Evolutionary conservation across 2,797 vertebrate species (phyloP).

Genomic region (Fundulus diaphanus): DNA sequence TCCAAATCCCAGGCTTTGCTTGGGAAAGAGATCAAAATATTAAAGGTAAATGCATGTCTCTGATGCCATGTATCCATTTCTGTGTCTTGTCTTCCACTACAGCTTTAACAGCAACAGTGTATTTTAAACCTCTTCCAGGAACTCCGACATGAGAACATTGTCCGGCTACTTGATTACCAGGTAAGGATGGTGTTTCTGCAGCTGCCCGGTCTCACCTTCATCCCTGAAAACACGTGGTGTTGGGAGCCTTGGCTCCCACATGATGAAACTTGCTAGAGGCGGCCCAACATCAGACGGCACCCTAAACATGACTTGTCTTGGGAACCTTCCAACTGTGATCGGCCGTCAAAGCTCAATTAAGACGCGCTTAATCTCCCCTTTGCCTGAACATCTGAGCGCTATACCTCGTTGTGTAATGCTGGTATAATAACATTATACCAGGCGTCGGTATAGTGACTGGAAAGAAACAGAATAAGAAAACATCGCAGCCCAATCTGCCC

Average conservation of each 20-base stretch:
- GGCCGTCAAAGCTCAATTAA: not conserved
- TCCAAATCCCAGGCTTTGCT: constrained; percentile 94
- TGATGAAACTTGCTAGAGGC: constrained; percentile 18
- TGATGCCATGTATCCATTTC: not conserved
- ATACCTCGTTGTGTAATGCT: too few species aligned
- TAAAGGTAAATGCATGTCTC: constrained; percentile 86
- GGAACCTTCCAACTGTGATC: not conserved
- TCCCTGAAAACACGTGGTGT: not conserved
- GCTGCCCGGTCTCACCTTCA: not conserved
- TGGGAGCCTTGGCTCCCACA: constrained; percentile 8
- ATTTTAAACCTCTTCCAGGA: constrained; percentile 79
- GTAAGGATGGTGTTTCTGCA: constrained; percentile 65
- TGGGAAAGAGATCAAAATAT: constrained; percentile 96
- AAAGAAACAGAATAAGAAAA: not conserved
- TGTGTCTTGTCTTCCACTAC: not conserved
- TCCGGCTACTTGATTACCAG: constrained; percentile 95
- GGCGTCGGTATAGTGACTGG: too few species aligned
- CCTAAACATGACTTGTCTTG: not conserved
- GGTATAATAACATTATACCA: too few species aligned
- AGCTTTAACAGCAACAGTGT: constrained; percentile 1
- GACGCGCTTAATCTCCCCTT: not conserved
- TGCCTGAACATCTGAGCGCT: not conserved
- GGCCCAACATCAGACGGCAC: not conserved
- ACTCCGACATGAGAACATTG: constrained; percentile 96
- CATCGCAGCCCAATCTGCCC: not conserved